Evolutionary conservation across 2,888 invertebrate species (phyloP), one percentile per base, ranked within the genome.

Genomic region (Pasiphila rectangulata): DNA sequence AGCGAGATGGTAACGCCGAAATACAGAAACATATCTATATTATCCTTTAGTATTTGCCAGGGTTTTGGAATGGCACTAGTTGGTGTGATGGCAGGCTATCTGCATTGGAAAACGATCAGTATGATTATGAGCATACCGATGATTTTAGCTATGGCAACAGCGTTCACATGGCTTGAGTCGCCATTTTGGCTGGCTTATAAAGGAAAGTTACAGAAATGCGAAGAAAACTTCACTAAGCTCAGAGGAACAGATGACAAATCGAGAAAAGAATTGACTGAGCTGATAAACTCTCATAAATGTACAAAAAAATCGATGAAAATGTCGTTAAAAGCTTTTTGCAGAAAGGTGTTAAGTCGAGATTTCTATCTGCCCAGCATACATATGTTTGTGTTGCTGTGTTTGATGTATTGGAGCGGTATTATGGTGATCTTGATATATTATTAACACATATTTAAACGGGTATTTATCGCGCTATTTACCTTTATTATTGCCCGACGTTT

Each of bases 111-210:
- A 24, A 55, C 49, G 1, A 42, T 57, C 0, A 42, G 46, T 20
- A 3, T 42, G 4, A 45, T 57, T 2, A 53, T 55, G 53, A 38
- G 46, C 15, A 10, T 24, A 1, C 42, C 51, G 4, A 27, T 46
- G 21, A 6, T 52, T 1, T 3, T 54, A 6, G 54, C 56, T 2
- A 29, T 52, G 2, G 1, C 46, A 4, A 47, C 37, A 2, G 32
- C 32, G 5, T 32, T 4, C 10, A 20, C 42, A 4, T 61, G 57
- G 57, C 57, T 59, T 1, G 57, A 61, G 10, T 57, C 59, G 1
- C 61, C 59, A 3, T 27, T 32, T 0, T 61, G 59, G 59, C 30
- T 59, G 1, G 61, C 59, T 4, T 56, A 27, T n/a, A 59, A 47
- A 48, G 56, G 51, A 3, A 23, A 56, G 13, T 51, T 47, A 10